phyloP scores from a whole-genome alignment of 2,888 invertebrate species.

The Oxyteleia sp. region DNA sequence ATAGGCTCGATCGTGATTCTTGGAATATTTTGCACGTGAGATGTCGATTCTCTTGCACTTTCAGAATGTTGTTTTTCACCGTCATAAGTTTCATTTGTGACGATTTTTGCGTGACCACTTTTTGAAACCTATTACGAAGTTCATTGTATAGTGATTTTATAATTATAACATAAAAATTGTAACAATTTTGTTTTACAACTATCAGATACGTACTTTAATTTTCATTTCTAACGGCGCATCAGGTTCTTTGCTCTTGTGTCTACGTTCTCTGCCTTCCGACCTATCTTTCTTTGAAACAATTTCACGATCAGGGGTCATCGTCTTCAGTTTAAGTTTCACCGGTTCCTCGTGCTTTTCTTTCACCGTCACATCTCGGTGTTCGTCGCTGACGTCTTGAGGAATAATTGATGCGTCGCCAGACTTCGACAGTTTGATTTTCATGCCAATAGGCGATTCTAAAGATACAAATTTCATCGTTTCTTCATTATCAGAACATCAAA shows the following conservation, averaged over 20 bases:
- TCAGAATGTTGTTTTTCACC: too few species aligned
- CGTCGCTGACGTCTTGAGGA: conserved; percentile 79
- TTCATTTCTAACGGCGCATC: conserved; percentile 82
- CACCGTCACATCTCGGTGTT: conserved; percentile 73
- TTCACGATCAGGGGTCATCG: conserved; percentile 59
- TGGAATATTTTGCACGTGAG: too few species aligned
- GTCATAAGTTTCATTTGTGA: conserved; percentile 78
- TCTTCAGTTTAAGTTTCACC: conserved; percentile 68
- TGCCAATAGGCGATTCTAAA: conserved; percentile 78
- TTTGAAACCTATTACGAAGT: conserved; percentile 80
- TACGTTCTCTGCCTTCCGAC: conserved; percentile 78
- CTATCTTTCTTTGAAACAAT: conserved; percentile 54
- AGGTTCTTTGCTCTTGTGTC: conserved; percentile 76
- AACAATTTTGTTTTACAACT: too few species aligned
- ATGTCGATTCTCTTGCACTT: too few species aligned
- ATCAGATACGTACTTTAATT: conserved; percentile 77
- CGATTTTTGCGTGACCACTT: conserved; percentile 85
- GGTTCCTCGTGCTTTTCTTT: conserved; percentile 75
- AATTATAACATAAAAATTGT: conserved; percentile 1
- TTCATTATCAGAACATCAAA: too few species aligned
- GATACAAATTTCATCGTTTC: too few species aligned
- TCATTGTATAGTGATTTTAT: background rate
- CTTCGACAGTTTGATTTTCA: conserved; percentile 85
- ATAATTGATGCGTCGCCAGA: conserved; percentile 82
- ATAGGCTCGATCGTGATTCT: too few species aligned